phyloP scores from a whole-genome alignment of 2,113 vertebrate genomes.

The Falco punctatus region DNA sequence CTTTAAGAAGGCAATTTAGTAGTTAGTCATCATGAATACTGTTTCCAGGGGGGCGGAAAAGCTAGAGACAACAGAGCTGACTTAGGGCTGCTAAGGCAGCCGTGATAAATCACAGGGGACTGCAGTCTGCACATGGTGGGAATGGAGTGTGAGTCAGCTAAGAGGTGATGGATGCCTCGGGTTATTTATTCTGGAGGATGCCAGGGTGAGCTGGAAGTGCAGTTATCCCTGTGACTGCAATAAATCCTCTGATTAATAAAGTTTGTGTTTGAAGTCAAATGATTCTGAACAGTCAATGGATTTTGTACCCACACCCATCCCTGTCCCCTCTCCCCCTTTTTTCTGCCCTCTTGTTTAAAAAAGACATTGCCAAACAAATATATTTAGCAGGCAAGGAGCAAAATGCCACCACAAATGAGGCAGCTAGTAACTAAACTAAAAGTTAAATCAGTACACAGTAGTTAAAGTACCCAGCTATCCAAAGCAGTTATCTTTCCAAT shows the following conservation, averaged over 20 bases:
- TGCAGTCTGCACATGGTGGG: not conserved
- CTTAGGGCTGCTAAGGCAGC: not conserved
- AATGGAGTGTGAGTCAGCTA: not conserved
- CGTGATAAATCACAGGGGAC: not conserved
- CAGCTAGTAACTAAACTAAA: not conserved
- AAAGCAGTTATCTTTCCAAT: not conserved
- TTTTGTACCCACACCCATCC: not conserved
- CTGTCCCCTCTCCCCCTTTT: accelerated
- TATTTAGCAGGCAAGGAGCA: not conserved
- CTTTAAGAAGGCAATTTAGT: not conserved
- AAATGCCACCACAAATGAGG: not conserved
- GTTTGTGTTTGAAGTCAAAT: not conserved
- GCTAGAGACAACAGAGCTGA: not conserved
- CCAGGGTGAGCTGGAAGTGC: not conserved
- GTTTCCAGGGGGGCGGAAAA: not conserved
- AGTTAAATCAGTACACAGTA: not conserved
- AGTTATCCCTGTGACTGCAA: not conserved
- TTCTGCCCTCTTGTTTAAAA: not conserved
- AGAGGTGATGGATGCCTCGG: not conserved
- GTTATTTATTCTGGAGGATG: conserved; percentile 9
- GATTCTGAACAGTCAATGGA: not conserved
- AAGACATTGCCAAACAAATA: not conserved
- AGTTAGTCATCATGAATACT: not conserved
- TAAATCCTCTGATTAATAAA: not conserved
- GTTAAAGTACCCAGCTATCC: not conserved